Evolutionary conservation across 2,113 vertebrate species (phyloP).

Genomic region (Hippoglossus stenolepis): DNA sequence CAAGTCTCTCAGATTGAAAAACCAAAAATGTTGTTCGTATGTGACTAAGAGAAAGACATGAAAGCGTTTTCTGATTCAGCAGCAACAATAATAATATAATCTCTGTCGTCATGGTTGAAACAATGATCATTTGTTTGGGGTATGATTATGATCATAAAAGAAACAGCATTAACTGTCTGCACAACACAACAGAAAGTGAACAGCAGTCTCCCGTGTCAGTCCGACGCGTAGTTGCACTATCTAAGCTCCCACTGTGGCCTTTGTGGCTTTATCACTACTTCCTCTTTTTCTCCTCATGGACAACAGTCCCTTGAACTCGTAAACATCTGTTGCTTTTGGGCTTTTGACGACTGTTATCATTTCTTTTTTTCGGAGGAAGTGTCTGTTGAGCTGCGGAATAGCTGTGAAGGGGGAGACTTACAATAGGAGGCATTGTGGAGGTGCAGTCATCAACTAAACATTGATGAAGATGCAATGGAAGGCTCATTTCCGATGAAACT

Average conservation of each 20-base stretch:
- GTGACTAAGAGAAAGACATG: no score
- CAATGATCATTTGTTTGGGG: no score
- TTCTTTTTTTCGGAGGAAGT: constrained; percentile 15
- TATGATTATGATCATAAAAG: not conserved
- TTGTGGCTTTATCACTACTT: constrained; percentile 8
- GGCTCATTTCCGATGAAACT: constrained; percentile 3
- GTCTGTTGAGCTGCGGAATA: not conserved
- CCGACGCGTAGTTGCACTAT: not conserved
- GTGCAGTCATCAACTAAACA: constrained; percentile 6
- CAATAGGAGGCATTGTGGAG: constrained; percentile 12
- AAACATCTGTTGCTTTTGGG: constrained; percentile 22
- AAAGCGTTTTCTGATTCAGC: no score
- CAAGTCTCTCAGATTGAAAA: not conserved
- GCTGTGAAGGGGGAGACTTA: constrained; percentile 9
- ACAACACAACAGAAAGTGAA: not conserved
- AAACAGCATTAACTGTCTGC: not conserved
- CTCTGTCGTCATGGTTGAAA: no score
- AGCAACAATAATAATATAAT: no score
- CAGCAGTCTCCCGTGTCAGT: not conserved
- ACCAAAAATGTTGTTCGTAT: not conserved
- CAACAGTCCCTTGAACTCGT: constrained; percentile 11
- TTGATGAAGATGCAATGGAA: not conserved
- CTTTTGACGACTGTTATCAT: constrained; percentile 19
- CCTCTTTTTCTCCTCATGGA: not conserved
- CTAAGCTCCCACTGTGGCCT: not conserved